Evolutionary conservation across 2,113 vertebrate genomes (phyloP).

Genomic region (Tachuris rubrigastra): DNA sequence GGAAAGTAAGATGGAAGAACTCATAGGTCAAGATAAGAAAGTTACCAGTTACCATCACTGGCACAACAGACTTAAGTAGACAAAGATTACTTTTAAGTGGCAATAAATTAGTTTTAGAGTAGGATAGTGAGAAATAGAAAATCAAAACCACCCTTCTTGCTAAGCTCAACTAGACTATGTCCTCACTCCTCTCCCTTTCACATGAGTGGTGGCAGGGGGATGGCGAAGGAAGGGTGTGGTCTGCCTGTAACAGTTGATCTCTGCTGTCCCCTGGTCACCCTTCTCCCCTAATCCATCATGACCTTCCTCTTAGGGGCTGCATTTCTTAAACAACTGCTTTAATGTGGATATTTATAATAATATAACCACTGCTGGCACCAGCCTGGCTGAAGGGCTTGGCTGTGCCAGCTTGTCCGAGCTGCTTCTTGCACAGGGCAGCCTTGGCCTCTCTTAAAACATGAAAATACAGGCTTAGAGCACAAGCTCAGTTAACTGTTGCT

Average conservation of each 20-base stretch:
- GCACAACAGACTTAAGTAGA: neutral
- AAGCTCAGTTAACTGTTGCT: neutral
- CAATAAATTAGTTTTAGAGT: neutral
- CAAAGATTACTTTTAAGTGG: neutral
- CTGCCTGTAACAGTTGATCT: accelerated
- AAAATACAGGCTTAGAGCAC: neutral
- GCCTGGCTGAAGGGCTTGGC: neutral
- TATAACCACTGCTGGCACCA: too few relatives aligned
- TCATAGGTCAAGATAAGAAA: neutral
- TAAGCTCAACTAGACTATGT: too few relatives aligned
- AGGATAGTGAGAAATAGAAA: neutral
- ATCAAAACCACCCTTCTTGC: neutral
- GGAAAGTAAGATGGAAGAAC: neutral
- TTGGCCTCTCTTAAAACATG: neutral
- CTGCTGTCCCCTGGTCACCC: neutral
- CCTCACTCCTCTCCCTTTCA: neutral
- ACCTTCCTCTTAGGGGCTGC: neutral
- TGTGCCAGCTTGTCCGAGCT: neutral
- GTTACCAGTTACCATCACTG: neutral
- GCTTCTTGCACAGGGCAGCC: neutral
- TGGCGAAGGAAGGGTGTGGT: accelerated
- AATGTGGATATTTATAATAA: too few relatives aligned
- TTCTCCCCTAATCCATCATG: neutral
- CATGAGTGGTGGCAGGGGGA: neutral
- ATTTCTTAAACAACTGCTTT: neutral